Conservation (phyloP, 1,140 invertebrate genomes). For the Argopecten irradians region DNA sequence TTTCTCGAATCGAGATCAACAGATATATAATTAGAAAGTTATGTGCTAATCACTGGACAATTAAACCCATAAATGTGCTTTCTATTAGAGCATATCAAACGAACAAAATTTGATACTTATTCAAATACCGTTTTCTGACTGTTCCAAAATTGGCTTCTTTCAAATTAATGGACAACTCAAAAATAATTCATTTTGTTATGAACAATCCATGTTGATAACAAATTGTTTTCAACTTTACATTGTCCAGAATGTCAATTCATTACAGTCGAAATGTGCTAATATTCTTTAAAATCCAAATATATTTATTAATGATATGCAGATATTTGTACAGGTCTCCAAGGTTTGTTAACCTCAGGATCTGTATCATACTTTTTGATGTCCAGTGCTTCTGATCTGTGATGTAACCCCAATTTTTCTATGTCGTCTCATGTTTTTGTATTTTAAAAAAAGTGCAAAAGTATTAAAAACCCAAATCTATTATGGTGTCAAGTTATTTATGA, state of each 20-base stretch:
- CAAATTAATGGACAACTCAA: too few species aligned
- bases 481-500: not conserved
- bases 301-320: not conserved
- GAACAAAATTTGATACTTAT: too few species aligned
- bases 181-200: too few species aligned
- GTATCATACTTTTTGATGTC: not conserved
- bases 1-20: too few species aligned
- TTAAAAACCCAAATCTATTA: not conserved
- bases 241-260: not conserved
- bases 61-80: too few species aligned
- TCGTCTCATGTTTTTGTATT: not conserved
- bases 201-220: too few species aligned
- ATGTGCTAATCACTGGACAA: too few species aligned
- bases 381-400: conserved; percentile 21
- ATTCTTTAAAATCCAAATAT: not conserved
- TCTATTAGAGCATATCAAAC: too few species aligned
- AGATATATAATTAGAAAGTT: too few species aligned
- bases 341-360: not conserved
- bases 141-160: too few species aligned
- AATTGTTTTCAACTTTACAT: too few species aligned
- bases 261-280: not conserved
- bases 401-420: not conserved
- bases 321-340: not conserved
- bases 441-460: not conserved
- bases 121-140: too few species aligned